phyloP scores from a whole-genome alignment of 2,888 invertebrate species.

The Athrips mouffetella region DNA sequence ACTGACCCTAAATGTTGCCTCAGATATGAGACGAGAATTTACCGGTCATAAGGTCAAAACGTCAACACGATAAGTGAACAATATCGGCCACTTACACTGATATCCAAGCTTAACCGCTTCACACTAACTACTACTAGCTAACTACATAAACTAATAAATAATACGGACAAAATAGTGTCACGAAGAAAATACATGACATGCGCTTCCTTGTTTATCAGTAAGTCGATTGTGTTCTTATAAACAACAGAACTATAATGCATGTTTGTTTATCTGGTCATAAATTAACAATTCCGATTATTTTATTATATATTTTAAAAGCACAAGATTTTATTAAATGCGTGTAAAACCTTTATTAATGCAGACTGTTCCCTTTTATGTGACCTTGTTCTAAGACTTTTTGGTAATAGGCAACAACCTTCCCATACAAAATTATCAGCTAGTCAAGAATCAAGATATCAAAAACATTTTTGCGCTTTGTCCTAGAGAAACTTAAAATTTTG shows the following conservation, averaged over 20 bases:
- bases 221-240: not conserved
- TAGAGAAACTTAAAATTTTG: not conserved
- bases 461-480: no score
- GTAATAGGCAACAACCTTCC: no score
- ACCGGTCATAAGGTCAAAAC: constrained; percentile 63
- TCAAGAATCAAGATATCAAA: no score
- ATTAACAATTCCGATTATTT: no score
- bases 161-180: constrained; percentile 12
- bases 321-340: no score
- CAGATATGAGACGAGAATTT: constrained; percentile 63
- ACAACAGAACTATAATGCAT: not conserved
- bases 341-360: no score
- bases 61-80: constrained; percentile 53
- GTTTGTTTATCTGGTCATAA: no score
- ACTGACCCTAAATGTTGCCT: constrained; percentile 61
- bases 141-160: not conserved
- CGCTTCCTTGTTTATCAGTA: constrained; percentile 14
- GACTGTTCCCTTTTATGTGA: no score
- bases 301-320: no score
- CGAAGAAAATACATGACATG: constrained; percentile 12
- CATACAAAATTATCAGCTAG: no score
- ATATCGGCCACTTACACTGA: constrained; percentile 46
- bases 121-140: constrained; percentile 16
- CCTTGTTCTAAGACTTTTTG: no score
- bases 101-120: constrained; percentile 41